Base-by-base conservation (phyloP, 2,797 vertebrate species). In the Astyanax mexicanus region DNA sequence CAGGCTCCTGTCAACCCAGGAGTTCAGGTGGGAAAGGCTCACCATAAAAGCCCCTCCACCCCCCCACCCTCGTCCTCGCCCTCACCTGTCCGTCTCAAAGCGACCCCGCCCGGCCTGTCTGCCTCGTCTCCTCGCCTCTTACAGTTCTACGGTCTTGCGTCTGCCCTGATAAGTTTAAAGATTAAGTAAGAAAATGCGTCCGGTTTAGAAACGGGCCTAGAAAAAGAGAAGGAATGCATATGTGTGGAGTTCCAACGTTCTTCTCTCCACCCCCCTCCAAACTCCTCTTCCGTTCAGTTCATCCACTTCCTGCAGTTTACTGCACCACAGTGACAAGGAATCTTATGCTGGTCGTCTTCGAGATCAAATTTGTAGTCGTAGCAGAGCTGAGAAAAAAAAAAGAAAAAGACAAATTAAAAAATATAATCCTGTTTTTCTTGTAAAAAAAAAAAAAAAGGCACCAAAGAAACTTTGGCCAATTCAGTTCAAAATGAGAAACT, bases 231-330 rank as follows among this genome's bases (percentile, higher is more conserved):
- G 93, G 93, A 92, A 90, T 90, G 93, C 90, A 62, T 72, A 80
- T 44, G 74, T 54, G 71, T 69, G 75, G 44, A 75, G 45, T 19
- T 35, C 23, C 21, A 64, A 64, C 45, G n/a, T 49, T 71, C 68
- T 49, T 71, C 68, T 32, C 4, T n/a, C 62, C 6, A 61, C 57
- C 45, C 67, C 29, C 42, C 40, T 32, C 51, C 3, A 25, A 64
- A 19, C n/a, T 5, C 7, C 12, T 62, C 70, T 15, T 32, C 19
- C 61, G 58, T 69, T 84, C 88, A 96, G 92, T 99, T 99, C 97
- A 99, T 99, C 98, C 98, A 98, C 89, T 99, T 98, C 70, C 96
- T 94, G 90, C 98, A 99, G 95, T 98, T 99, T 35, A 98, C 94
- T 12, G 96, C 96, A 85, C 97, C 96, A 87, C 98, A 99, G 95